These are phyloP conservation scores for Pseudococcus longispinus DNA, from an alignment of 2,888 invertebrate genomes.

Conservation along the genomic window DNA sequence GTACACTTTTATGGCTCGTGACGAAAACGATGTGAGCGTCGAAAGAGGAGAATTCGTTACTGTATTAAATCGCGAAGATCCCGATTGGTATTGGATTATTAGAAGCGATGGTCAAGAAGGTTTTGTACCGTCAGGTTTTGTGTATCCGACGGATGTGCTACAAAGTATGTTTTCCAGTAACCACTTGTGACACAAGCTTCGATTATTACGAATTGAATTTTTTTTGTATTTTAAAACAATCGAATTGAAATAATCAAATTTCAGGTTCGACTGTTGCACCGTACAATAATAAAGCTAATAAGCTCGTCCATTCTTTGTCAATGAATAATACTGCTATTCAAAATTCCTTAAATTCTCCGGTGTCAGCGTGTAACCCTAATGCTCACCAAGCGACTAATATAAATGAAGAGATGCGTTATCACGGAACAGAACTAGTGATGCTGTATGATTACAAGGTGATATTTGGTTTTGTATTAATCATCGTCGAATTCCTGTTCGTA, in stretches of 20 bases:
- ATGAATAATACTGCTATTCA: not conserved
- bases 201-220: not conserved
- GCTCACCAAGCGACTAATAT: not conserved
- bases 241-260: constrained; percentile 42
- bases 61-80: constrained; percentile 90
- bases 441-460: constrained; percentile 89
- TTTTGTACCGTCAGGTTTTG: constrained; percentile 93
- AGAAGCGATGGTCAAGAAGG: constrained; percentile 92
- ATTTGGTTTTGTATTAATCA: not conserved
- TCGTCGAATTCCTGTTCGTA: not conserved
- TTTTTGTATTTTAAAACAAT: not conserved
- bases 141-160: constrained; percentile 85
- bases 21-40: constrained; percentile 93
- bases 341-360: not conserved
- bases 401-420: constrained; percentile 75
- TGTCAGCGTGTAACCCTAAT: constrained; percentile 6
- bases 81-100: constrained; percentile 97
- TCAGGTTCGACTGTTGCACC: not conserved
- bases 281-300: constrained; percentile 16
- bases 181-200: not conserved
- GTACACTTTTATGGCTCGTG: constrained; percentile 90
- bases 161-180: constrained; percentile 64
- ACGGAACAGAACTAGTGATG: constrained; percentile 91
- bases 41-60: constrained; percentile 96
- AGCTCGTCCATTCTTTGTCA: not conserved